Evolutionary conservation across 2,797 vertebrate species (phyloP), one percentile per base, ranked within the genome.

Genomic region (Jordanella pulchra): DNA sequence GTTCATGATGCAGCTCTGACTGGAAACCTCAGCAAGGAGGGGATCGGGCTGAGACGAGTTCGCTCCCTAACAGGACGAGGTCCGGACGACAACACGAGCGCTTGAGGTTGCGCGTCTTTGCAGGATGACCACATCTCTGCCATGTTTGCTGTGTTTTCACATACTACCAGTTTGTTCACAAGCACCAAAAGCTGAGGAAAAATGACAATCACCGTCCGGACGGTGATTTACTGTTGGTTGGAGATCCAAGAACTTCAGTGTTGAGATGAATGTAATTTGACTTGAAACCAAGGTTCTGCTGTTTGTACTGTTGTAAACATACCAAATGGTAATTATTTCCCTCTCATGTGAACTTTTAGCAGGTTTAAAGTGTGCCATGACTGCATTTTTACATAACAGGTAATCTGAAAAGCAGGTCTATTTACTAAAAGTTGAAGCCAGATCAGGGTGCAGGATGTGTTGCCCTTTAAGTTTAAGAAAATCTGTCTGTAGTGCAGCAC

Each of bases 1-100:
- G 96, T 98, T 84, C 96, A 96, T 67, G 95, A 95, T 39, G 95
- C 97, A 10, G 96, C 97, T 63, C 79, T 97, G 79, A 95, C 97
- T 0, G 96, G 96, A 78, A 95, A 96, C 87, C 95, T 98, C 82
- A 93, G 93, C 88, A 97, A 95, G 63, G 91, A 95, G 68, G 91
- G 92, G 44, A 84, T 13, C 0, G 93, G 81, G 18, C 87, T 94
- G 72, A 79, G 88, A 3, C 14, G 93, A 18, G 92, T 95, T 11
- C 87, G 82, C 45, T 89, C 86, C n/a, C 85, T 89, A 65, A 83
- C 85, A 1, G 85, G 88, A 3, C 86, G 94, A 78, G 95, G 94
- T 83, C 93, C 95, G 48, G 95, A 96, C 42, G 91, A 87, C 65
- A 17, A 39, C 67, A 10, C 60, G 2, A 55, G 67, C 17, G 54